Base-by-base conservation (phyloP, 2,113 vertebrate genomes). In the Apeltes quadracus region DNA sequence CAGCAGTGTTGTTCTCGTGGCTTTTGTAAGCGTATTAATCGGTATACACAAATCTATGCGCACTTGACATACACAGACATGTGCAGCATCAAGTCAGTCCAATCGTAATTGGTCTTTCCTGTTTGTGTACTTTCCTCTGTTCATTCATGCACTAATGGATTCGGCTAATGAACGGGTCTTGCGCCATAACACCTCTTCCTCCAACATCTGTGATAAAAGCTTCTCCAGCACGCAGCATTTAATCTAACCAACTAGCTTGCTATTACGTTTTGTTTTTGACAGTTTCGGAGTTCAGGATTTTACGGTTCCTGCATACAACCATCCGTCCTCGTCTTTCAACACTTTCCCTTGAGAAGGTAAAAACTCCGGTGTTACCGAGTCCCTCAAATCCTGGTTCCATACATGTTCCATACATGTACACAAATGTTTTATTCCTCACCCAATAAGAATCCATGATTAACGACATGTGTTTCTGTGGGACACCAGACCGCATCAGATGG, bases 141-240 rank as follows among this genome's bases (percentile, higher is more conserved):
- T 89, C 69, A 68, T 77, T 63, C 80, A 58, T 68, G 51, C 70
- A 66, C 81, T 84, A 89, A 90, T 91, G 83, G 79, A 83, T 78
- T 78, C 41, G 68, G 73, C 63, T 90, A 83, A 89, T 88, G 81
- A 88, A 81, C 67, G 46, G 58, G 50, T 82, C 67, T 58, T 70
- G 76, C 72, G 39, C 66, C 56, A 54, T 64, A 78, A 63, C 74
- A 81, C 55, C 70, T 61, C 71, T 82, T 53, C 46, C 32, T 79
- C 69, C 48, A 68, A 53, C 46, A 69, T 68, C 69, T 56, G 65
- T 75, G 61, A 78, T 72, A 78, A 75, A 81, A 82, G 78, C 76
- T 75, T 72, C 72, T 76, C 22, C 48, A 57, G 58, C 1, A 1
- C n/a, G 32, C 27, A 18, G 68, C 63, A 67, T 83, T 84, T 74